These are phyloP conservation scores for Plecotus auritus DNA, from an alignment of 2,113 vertebrate genomes.

Conservation along the genomic window DNA sequence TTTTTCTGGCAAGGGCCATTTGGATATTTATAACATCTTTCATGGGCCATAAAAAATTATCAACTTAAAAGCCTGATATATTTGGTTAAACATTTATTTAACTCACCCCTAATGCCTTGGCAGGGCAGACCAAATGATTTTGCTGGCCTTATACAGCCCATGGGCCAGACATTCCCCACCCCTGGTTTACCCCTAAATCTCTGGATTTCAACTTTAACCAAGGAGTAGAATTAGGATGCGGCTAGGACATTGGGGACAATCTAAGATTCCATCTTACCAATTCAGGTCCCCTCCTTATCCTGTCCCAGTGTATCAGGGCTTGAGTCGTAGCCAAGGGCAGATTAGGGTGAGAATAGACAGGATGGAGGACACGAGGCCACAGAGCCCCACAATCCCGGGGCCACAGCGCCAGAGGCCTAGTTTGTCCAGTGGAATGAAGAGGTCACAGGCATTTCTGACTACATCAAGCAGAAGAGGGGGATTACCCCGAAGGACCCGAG, in stretches of 20 bases:
- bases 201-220: constrained; percentile 1
- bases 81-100: too few species aligned
- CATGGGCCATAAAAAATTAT: too few species aligned
- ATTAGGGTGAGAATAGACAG: constrained; percentile 90
- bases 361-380: constrained; percentile 90
- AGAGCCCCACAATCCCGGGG: constrained; percentile 87
- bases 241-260: neutral
- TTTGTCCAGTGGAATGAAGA: constrained; percentile 93
- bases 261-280: neutral
- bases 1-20: too few species aligned
- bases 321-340: constrained; percentile 94
- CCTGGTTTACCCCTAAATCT: neutral
- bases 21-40: too few species aligned
- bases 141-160: too few species aligned
- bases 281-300: neutral
- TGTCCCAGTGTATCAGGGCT: constrained; percentile 81
- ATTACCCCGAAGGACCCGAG: constrained; percentile 84
- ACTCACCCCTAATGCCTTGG: too few species aligned
- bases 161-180: too few species aligned
- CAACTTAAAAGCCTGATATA: too few species aligned
- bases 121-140: too few species aligned
- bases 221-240: neutral
- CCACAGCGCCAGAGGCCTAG: constrained; percentile 87
- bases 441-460: constrained; percentile 89
- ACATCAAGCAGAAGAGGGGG: constrained; percentile 91